Conservation (phyloP, 2,888 invertebrate genomes). For the Criorhina ranunculi region DNA sequence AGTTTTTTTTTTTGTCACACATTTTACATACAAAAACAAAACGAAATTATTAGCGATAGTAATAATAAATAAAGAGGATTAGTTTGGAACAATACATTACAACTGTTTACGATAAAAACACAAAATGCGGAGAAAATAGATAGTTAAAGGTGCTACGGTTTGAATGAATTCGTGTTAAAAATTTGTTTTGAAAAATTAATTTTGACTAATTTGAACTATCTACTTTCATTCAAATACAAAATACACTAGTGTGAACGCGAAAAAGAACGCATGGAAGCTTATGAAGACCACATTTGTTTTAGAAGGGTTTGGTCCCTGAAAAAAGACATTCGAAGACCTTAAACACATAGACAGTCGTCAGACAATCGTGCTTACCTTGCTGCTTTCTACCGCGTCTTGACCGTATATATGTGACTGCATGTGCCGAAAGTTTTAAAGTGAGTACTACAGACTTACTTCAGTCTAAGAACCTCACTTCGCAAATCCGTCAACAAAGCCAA, state of each 20-base stretch:
- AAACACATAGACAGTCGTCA: too few species aligned
- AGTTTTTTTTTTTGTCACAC: conserved; percentile 70
- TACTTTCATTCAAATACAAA: conserved; percentile 1
- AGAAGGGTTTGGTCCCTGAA: too few species aligned
- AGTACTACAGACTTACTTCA: too few species aligned
- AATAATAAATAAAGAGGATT: conserved; percentile 64
- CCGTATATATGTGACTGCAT: too few species aligned
- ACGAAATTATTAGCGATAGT: conserved; percentile 36
- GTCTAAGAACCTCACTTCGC: too few species aligned
- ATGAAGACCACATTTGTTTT: too few species aligned
- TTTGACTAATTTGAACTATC: conserved; percentile 6
- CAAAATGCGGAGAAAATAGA: conserved; percentile 17
- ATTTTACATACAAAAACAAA: conserved; percentile 68
- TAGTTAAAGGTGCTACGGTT: conserved; percentile 21
- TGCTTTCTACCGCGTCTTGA: too few species aligned
- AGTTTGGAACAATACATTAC: conserved; percentile 72
- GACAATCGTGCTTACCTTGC: too few species aligned
- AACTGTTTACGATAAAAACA: background rate
- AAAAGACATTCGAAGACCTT: too few species aligned
- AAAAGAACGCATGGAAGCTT: conserved; percentile 18
- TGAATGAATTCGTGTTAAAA: conserved; percentile 1
- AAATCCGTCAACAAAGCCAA: too few species aligned
- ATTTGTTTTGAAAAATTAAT: background rate
- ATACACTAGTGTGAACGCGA: background rate
- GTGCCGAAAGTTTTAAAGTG: too few species aligned